Evolutionary conservation across 1,140 invertebrate species (phyloP).

Genomic region (Micrasema minimum): DNA sequence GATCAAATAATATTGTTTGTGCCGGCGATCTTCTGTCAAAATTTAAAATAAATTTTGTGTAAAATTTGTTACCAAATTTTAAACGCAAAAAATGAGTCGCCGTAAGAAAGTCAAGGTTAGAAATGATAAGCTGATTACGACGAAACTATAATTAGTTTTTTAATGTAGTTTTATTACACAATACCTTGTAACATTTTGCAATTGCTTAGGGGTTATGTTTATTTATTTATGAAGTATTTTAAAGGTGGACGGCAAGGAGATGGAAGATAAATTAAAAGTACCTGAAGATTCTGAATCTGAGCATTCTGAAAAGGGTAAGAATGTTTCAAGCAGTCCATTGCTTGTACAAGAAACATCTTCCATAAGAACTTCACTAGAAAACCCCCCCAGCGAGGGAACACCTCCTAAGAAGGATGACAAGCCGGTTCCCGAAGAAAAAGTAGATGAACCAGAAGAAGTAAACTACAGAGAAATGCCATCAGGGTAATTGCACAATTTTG

Average conservation of each 20-base stretch:
- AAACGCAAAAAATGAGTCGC: conserved; percentile 70
- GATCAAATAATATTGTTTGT: background rate
- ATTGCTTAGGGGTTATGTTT: conserved; percentile 6
- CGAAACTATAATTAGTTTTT: too few species aligned
- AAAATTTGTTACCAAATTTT: too few species aligned
- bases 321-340: conserved; percentile 60
- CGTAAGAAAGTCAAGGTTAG: conserved; percentile 73
- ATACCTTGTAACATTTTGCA: too few species aligned
- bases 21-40: conserved; percentile 32
- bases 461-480: conserved; percentile 67
- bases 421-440: conserved; percentile 58
- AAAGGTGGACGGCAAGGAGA: conserved; percentile 75
- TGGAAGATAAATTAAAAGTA: conserved; percentile 74
- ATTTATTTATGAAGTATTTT: conserved; percentile 56
- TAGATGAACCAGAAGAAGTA: conserved; percentile 67
- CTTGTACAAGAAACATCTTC: conserved; percentile 62
- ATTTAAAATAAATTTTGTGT: background rate
- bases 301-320: conserved; percentile 73
- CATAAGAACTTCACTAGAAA: conserved; percentile 54
- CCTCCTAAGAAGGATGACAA: conserved; percentile 66
- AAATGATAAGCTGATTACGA: too few species aligned
- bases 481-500: conserved; percentile 55
- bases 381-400: background rate
- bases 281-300: conserved; percentile 75
- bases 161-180: too few species aligned